Conservation (phyloP, 2,888 invertebrate species). For the Busseola fusca region DNA sequence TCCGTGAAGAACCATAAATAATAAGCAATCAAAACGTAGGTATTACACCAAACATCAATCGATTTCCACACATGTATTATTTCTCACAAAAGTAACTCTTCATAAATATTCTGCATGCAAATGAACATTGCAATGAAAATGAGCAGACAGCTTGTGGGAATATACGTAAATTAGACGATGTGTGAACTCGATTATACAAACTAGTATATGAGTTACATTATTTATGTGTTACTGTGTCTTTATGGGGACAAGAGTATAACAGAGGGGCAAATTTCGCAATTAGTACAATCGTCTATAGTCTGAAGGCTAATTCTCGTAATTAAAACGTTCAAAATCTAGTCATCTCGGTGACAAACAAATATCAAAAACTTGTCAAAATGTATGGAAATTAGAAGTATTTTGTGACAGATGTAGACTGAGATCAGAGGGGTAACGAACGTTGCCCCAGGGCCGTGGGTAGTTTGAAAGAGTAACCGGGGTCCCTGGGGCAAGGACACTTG, state of each 20-base stretch:
- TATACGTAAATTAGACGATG: constrained; percentile 36
- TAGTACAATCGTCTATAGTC: too few relatives aligned
- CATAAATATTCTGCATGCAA: constrained; percentile 53
- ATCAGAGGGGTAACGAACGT: too few relatives aligned
- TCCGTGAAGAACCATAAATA: background rate
- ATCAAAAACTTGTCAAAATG: too few relatives aligned
- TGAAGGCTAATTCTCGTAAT: too few relatives aligned
- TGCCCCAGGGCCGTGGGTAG: too few relatives aligned
- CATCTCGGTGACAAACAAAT: too few relatives aligned
- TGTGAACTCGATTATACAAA: constrained; percentile 52
- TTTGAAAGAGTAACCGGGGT: too few relatives aligned
- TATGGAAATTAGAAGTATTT: too few relatives aligned
- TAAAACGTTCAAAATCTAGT: too few relatives aligned
- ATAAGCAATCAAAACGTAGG: constrained; percentile 6
- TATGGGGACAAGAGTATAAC: background rate
- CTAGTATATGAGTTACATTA: constrained; percentile 20
- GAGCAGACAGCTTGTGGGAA: constrained; percentile 56
- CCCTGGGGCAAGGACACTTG: too few relatives aligned
- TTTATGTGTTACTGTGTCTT: constrained; percentile 7
- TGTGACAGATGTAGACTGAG: too few relatives aligned
- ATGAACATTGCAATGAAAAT: constrained; percentile 54
- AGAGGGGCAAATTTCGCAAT: too few relatives aligned
- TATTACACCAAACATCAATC: constrained; percentile 19
- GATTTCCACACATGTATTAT: constrained; percentile 43
- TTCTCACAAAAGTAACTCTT: constrained; percentile 41